Conservation (phyloP, 2,797 vertebrate species). For the Eulemur coronatus region DNA sequence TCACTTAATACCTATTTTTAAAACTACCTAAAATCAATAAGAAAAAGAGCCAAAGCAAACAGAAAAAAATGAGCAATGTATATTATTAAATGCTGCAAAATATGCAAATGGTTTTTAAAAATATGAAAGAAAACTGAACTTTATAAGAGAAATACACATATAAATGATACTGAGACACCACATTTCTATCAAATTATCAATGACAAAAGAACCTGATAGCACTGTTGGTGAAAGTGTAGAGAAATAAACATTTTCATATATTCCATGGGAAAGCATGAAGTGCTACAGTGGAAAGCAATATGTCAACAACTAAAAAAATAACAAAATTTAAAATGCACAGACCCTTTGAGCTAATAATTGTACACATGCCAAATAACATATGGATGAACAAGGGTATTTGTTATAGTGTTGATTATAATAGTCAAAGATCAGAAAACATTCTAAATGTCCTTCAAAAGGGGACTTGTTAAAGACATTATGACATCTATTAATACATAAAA, state of each 20-base stretch:
- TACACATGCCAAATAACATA: neutral
- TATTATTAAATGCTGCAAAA: neutral
- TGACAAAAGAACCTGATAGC: neutral
- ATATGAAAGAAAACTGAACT: neutral
- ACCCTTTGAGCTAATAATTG: neutral
- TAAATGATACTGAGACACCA: neutral
- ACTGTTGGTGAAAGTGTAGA: no score
- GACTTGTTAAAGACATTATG: neutral
- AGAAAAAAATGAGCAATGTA: neutral
- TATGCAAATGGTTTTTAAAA: neutral
- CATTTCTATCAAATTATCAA: neutral
- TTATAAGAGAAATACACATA: neutral
- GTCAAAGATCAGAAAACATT: neutral
- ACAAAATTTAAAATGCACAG: neutral
- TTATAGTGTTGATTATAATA: neutral
- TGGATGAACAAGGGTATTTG: neutral
- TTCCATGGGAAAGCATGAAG: neutral
- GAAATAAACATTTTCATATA: neutral
- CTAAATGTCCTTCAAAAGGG: neutral
- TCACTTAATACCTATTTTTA: neutral
- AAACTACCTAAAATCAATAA: neutral
- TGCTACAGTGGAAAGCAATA: neutral
- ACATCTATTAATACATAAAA: no score
- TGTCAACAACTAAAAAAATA: neutral
- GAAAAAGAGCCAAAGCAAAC: neutral